Percentiles rank a stretch among this genome's conserved stretches.
Conservation (phyloP, 2,797 vertebrate species). For the Triplophysa bombifrons region DNA sequence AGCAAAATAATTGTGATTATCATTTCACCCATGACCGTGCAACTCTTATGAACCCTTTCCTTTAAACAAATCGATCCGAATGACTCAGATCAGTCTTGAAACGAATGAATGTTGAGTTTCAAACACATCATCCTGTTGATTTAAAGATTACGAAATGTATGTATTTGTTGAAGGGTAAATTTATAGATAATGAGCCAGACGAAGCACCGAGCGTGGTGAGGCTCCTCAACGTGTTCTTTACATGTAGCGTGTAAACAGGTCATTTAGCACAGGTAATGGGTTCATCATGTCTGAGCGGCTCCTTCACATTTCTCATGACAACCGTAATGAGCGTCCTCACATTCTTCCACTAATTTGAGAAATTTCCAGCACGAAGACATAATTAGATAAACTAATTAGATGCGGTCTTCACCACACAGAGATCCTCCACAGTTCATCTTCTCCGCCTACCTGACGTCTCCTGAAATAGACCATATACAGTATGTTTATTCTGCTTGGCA, state of each 20-base stretch:
- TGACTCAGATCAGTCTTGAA: too few relatives aligned
- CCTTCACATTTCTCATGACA: constrained; percentile 76
- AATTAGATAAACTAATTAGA: constrained; percentile 87
- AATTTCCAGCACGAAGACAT: constrained; percentile 87
- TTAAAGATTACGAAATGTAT: neutral
- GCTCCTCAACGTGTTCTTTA: neutral
- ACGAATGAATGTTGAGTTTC: too few relatives aligned
- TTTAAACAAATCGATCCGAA: too few relatives aligned
- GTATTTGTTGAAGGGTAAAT: neutral
- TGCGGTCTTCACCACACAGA: constrained; percentile 77
- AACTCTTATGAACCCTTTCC: too few relatives aligned
- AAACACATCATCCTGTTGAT: neutral
- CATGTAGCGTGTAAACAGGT: constrained; percentile 13
- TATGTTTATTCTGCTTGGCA: constrained; percentile 70
- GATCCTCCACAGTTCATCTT: constrained; percentile 82
- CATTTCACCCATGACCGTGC: too few relatives aligned
- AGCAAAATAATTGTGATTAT: too few relatives aligned
- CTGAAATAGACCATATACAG: constrained; percentile 77
- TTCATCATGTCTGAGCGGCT: neutral
- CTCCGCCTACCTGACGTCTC: constrained; percentile 81
- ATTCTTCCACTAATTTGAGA: constrained; percentile 85
- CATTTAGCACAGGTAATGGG: neutral
- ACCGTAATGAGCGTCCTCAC: constrained; percentile 82
- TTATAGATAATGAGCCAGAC: neutral
- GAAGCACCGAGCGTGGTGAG: too few relatives aligned